Base-by-base conservation (phyloP, 1,140 invertebrate species). In the Pissodes strobi region DNA sequence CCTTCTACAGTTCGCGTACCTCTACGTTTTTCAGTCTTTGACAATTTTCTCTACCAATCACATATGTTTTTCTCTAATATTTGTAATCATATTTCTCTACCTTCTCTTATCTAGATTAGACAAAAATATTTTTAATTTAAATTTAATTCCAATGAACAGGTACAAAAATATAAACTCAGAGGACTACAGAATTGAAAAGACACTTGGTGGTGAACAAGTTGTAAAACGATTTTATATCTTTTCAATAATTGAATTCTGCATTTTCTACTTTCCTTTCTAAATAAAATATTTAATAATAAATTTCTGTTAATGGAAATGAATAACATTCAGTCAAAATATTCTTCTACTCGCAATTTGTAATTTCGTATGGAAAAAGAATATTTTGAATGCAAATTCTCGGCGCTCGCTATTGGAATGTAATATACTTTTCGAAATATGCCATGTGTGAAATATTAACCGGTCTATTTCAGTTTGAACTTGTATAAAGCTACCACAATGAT, bases 401-500 rank as follows among this genome's bases (percentile, higher is more conserved):
- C n/a, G n/a, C n/a, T n/a, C n/a, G n/a, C n/a, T n/a, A 22, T 22
- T 49, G 46, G 46, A 49, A 49, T 49, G 46, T 25, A 12, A 49
- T n/a, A n/a, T 27, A 27, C 25, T 27, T 71, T 73, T 68, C 67
- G 39, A 68, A 70, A 70, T 70, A 73, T 73, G 71, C 71, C 71
- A 73, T 64, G 41, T 41, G 22, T 52, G n/a, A 30, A 58, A 49
- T 22, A 22, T 27, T 48, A 64, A 25, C 59, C 59, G 48, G 48
- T 57, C 41, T 63, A 57, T 55, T 67, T 65, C 18, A 64, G 73
- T 74, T 74, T 74, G 73, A 74, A 74, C 71, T 59, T 71, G 64
- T 72, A 43, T 64, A 30, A 34, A 70, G 75, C 75, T 70, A 76
- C 71, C 75, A 69, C 69, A 71, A 67, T 73, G 70, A 74, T 74